Evolutionary conservation across 53 echinoderm and acorn worm species (phyloP).

Genomic region (Henricia sp.): DNA sequence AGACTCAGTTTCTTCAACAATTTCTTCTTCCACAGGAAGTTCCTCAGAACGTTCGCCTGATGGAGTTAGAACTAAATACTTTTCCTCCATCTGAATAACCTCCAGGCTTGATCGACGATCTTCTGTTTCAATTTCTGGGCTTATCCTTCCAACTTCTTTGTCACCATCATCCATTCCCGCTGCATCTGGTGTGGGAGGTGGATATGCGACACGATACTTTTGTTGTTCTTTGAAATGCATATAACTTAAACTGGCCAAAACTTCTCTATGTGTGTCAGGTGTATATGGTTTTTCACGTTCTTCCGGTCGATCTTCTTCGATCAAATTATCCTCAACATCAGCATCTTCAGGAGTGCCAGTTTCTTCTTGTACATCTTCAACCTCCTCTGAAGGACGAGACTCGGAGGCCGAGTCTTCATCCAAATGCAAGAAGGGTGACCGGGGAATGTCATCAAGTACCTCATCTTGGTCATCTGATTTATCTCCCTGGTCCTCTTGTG

Average conservation of each 20-base stretch:
- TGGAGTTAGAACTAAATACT: slow-evolving; percentile 41
- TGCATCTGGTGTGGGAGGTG: slow-evolving; percentile 38
- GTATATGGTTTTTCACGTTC: slow-evolving; percentile 16
- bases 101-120: slow-evolving; percentile 50
- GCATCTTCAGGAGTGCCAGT: slow-evolving; percentile 39
- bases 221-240: slow-evolving; percentile 6
- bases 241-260: too few relatives aligned
- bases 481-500: background rate
- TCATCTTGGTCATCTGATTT: slow-evolving; percentile 11
- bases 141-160: slow-evolving; percentile 52
- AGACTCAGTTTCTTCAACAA: slow-evolving; percentile 42
- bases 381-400: slow-evolving; percentile 41
- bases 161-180: slow-evolving; percentile 32
- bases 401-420: slow-evolving; percentile 11
- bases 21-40: slow-evolving; percentile 28
- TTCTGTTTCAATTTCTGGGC: slow-evolving; percentile 42
- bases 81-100: slow-evolving; percentile 48
- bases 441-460: slow-evolving; percentile 54
- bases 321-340: slow-evolving; percentile 56
- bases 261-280: too few relatives aligned
- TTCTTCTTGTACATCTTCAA: slow-evolving; percentile 33
- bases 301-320: slow-evolving; percentile 35
- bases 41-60: slow-evolving; percentile 10
- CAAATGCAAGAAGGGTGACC: slow-evolving; percentile 43
- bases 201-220: slow-evolving; percentile 11